These are phyloP conservation scores for Ennomos fuscantarius DNA, from an alignment of 2,888 invertebrate species.

Conservation along the genomic window DNA sequence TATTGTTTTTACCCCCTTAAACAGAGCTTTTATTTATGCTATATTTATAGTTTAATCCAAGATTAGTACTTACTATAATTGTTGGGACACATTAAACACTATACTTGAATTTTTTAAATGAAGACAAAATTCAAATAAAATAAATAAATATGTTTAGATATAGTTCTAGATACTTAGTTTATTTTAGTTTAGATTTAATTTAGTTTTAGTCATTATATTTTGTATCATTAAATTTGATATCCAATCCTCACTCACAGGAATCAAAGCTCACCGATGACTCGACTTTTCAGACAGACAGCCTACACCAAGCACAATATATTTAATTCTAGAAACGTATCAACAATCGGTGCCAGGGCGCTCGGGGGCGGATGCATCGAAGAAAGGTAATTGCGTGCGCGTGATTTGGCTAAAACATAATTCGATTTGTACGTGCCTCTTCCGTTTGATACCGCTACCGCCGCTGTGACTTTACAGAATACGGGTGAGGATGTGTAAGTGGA, in stretches of 20 bases:
- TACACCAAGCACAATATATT: constrained; percentile 7
- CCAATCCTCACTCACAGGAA: background rate
- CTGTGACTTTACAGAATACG: constrained; percentile 38
- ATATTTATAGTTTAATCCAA: too few relatives aligned
- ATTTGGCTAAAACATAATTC: constrained; percentile 60
- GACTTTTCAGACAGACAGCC: background rate
- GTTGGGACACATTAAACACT: too few relatives aligned
- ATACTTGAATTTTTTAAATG: too few relatives aligned
- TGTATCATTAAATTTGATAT: too few relatives aligned
- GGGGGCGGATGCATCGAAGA: constrained; percentile 42
- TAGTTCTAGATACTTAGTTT: too few relatives aligned
- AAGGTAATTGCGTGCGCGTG: constrained; percentile 51
- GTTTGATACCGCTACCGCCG: background rate
- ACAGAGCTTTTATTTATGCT: too few relatives aligned
- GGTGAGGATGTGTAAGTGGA: background rate
- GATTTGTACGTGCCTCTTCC: constrained; percentile 48
- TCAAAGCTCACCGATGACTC: constrained; percentile 1
- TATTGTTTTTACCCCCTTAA: too few relatives aligned
- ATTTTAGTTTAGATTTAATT: too few relatives aligned
- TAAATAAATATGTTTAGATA: too few relatives aligned
- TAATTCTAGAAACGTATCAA: constrained; percentile 18
- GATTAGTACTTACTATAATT: too few relatives aligned
- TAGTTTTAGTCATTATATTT: too few relatives aligned
- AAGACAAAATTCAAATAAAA: too few relatives aligned
- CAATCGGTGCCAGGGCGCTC: constrained; percentile 30